These are phyloP conservation scores for Rhynchopsitta pachyrhyncha DNA, from an alignment of 2,113 vertebrate species.

Conservation along the genomic window DNA sequence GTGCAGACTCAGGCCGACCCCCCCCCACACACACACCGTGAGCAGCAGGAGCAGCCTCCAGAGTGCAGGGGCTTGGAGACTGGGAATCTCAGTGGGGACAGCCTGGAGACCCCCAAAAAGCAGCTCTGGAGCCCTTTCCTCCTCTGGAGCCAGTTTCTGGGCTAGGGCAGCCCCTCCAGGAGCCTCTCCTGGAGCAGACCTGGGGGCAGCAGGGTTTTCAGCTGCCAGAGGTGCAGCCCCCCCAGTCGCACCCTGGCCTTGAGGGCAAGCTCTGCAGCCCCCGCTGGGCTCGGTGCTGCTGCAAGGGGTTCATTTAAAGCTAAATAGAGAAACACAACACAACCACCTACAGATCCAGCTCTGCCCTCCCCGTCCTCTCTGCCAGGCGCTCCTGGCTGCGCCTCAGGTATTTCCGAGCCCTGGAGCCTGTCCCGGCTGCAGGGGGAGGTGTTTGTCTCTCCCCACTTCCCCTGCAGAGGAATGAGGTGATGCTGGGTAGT, in stretches of 20 bases:
- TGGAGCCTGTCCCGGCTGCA: neutral
- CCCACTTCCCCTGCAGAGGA: neutral
- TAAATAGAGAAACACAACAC: neutral
- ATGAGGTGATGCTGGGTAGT: neutral
- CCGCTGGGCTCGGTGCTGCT: neutral
- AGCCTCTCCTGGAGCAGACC: neutral
- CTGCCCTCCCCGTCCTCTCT: neutral
- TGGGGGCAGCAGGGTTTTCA: fast-evolving
- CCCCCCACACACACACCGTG: fast-evolving
- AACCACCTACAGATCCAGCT: neutral
- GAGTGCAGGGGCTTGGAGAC: neutral
- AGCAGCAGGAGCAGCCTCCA: neutral
- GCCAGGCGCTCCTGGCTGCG: neutral
- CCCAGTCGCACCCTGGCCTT: neutral
- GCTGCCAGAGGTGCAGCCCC: neutral
- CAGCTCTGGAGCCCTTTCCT: neutral
- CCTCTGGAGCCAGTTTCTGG: neutral
- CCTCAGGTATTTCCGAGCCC: neutral
- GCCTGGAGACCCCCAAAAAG: neutral
- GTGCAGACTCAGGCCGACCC: neutral
- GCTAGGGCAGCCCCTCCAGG: too few species aligned
- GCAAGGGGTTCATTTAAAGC: neutral
- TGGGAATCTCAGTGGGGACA: neutral
- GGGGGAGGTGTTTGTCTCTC: neutral
- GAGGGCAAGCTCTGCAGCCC: neutral